Evolutionary conservation across 1,140 invertebrate genomes (phyloP).

Genomic region (Myzus persicae): DNA sequence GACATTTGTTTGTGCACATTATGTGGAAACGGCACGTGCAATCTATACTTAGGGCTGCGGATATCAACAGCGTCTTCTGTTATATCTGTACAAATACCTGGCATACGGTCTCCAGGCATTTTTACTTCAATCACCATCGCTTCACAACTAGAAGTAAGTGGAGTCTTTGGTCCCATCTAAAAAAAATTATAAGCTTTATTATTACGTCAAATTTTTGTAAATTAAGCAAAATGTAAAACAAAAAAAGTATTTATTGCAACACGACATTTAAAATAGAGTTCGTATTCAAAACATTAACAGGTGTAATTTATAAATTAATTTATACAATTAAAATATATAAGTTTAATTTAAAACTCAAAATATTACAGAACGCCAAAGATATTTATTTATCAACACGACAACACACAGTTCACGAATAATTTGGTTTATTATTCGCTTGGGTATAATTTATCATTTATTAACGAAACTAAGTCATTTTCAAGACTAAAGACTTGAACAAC

Average conservation of each 20-base stretch:
- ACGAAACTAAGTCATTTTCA: too few relatives aligned
- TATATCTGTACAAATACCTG: slow-evolving; percentile 75
- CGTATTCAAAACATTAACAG: too few relatives aligned
- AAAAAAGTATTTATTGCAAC: not conserved
- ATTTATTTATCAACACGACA: not conserved
- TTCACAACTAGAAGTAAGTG: slow-evolving; percentile 83
- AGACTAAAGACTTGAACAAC: too few relatives aligned
- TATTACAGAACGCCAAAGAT: not conserved
- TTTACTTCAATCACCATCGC: slow-evolving; percentile 79
- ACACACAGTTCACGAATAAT: not conserved
- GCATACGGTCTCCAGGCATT: slow-evolving; percentile 75
- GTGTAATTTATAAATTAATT: too few relatives aligned
- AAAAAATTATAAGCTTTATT: not conserved
- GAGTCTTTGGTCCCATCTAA: slow-evolving; percentile 84
- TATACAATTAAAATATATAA: not conserved
- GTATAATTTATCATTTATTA: not conserved
- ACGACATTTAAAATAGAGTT: too few relatives aligned
- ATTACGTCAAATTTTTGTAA: not conserved
- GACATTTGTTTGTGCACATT: slow-evolving; percentile 79
- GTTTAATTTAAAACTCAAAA: not conserved
- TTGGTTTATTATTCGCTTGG: not conserved
- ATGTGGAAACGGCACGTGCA: slow-evolving; percentile 80
- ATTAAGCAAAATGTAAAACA: not conserved
- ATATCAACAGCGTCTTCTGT: slow-evolving; percentile 74
- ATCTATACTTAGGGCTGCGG: slow-evolving; percentile 71